These are phyloP conservation scores for Asarcornis scutulata DNA, from an alignment of 2,113 vertebrate genomes.

Conservation along the genomic window DNA sequence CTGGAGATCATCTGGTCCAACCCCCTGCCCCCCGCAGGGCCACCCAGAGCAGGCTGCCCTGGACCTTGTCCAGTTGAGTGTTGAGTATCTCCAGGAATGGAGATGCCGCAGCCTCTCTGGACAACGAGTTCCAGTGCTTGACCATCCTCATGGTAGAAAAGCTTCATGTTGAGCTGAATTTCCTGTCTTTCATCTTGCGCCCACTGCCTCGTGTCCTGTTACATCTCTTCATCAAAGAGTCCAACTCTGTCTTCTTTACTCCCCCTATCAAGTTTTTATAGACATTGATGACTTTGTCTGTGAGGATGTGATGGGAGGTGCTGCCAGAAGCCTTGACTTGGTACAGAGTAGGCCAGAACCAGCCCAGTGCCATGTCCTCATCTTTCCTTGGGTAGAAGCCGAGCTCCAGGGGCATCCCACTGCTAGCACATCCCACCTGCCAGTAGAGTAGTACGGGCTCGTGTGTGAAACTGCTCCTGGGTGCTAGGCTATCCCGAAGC, in stretches of 20 bases:
- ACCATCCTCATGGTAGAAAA: neutral
- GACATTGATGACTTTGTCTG: neutral
- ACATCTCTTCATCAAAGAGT: too few relatives aligned
- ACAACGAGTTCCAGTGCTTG: neutral
- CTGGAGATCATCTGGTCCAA: neutral
- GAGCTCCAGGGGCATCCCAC: neutral
- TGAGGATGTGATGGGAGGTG: neutral
- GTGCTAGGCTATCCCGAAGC: neutral
- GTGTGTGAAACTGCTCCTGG: neutral
- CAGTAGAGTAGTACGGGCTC: neutral
- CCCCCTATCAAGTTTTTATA: neutral
- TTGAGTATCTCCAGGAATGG: neutral
- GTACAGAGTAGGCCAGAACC: neutral
- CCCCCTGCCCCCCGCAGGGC: neutral
- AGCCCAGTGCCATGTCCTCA: neutral
- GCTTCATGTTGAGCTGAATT: neutral
- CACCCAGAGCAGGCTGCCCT: too few relatives aligned
- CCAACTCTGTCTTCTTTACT: neutral
- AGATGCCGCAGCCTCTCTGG: neutral
- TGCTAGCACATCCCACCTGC: neutral
- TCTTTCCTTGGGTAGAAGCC: neutral
- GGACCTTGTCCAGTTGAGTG: neutral
- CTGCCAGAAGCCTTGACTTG: neutral
- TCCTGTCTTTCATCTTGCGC: neutral
- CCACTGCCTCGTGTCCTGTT: neutral